A percentile compares a stretch with the other conserved stretches of the same genome.
phyloP scores from a whole-genome alignment of 2,888 invertebrate genomes.

The Taenaris catops region DNA sequence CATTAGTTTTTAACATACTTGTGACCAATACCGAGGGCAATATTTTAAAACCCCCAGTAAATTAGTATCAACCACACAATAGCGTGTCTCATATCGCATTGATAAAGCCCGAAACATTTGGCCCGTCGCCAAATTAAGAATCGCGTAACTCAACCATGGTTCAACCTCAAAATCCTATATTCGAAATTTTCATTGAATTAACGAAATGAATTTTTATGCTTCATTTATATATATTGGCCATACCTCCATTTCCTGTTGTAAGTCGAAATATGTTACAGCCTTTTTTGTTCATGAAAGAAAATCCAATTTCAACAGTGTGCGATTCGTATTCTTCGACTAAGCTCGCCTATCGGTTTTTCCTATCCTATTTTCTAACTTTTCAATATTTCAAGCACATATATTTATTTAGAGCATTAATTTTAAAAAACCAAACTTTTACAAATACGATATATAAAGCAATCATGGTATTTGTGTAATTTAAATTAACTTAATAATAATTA shows the following conservation, averaged over 20 bases:
- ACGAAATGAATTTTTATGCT: conserved; percentile 21
- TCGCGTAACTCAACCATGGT: conserved; percentile 24
- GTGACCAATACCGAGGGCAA: conserved; percentile 16
- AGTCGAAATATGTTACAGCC: neutral
- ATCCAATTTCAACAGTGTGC: no score
- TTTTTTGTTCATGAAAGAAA: neutral
- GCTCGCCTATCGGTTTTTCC: no score
- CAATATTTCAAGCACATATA: no score
- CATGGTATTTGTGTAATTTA: no score
- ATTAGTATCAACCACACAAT: conserved; percentile 23
- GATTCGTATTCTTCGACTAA: no score
- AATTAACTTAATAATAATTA: no score
- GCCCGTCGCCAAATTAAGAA: conserved; percentile 23
- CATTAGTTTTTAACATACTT: conserved; percentile 7
- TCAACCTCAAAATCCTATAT: conserved; percentile 23
- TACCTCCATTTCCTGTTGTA: conserved; percentile 7
- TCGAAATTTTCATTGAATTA: conserved; percentile 22
- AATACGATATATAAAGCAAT: no score
- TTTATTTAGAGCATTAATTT: no score
- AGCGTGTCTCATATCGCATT: conserved; percentile 24
- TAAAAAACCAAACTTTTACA: no score
- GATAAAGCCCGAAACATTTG: conserved; percentile 25
- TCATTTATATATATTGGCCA: conserved; percentile 15
- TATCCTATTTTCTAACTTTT: no score
- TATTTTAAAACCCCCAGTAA: conserved; percentile 24